Conservation (phyloP, 1,140 invertebrate genomes). For the Drosophila melanica region DNA sequence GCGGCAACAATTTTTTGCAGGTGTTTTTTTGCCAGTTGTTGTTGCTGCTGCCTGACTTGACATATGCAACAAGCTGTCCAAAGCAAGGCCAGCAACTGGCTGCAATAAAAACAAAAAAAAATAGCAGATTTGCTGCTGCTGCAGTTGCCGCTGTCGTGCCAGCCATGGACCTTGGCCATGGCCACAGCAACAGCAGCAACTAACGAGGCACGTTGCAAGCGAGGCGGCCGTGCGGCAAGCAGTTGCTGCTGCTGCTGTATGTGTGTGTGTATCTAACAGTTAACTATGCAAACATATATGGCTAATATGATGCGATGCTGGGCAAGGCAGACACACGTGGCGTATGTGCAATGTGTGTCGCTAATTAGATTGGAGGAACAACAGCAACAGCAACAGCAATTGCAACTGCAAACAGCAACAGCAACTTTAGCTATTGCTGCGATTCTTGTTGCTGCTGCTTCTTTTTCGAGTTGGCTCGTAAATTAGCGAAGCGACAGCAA, state of each 20-base stretch:
- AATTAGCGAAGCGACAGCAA: constrained; percentile 41
- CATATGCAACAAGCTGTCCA: constrained; percentile 47
- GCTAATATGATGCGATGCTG: constrained; percentile 41
- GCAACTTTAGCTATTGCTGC: neutral
- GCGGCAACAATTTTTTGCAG: constrained; percentile 34
- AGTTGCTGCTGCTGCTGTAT: neutral
- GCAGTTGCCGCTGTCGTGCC: constrained; percentile 9
- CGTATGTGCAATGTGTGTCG: constrained; percentile 64
- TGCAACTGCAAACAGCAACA: neutral
- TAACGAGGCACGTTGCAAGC: constrained; percentile 67
- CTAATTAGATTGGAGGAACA: constrained; percentile 50
- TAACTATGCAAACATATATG: constrained; percentile 62
- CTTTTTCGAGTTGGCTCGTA: constrained; percentile 31
- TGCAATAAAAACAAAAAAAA: constrained; percentile 5
- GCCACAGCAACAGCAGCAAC: constrained; percentile 35
- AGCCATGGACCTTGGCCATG: constrained; percentile 48
- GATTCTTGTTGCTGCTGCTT: constrained; percentile 6
- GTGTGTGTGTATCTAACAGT: constrained; percentile 54
- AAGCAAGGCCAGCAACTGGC: constrained; percentile 49
- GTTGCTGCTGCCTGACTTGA: constrained; percentile 34
- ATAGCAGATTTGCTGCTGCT: constrained; percentile 9
- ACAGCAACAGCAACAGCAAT: constrained; percentile 13
- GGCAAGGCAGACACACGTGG: constrained; percentile 49
- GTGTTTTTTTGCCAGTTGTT: constrained; percentile 26
- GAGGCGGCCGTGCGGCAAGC: constrained; percentile 70